phyloP scores from a whole-genome alignment of 2,113 vertebrate species.

The Thamnophis sirtalis region DNA sequence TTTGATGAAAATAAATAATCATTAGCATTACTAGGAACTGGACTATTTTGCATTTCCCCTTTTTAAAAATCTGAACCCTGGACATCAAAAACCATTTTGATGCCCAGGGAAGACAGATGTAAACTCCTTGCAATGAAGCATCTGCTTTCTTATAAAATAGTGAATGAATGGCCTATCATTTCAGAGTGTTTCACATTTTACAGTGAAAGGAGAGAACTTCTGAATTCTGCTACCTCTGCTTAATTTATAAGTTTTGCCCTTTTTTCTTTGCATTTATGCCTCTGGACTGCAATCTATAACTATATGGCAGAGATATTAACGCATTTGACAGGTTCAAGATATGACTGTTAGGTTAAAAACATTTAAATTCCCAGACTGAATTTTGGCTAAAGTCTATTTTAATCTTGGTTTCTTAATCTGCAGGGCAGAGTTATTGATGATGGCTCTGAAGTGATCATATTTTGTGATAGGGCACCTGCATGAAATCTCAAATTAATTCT shows the following conservation, averaged over 20 bases:
- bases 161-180: not conserved
- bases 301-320: not conserved
- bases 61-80: not conserved
- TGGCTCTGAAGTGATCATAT: not conserved
- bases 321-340: not conserved
- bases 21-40: not conserved
- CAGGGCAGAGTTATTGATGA: accelerated
- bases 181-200: not conserved
- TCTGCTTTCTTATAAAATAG: not conserved
- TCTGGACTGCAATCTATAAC: not conserved
- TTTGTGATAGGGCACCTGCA: not conserved
- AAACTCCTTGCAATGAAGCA: not conserved
- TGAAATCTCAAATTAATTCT: not conserved
- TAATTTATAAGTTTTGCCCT: not conserved
- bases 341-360: not conserved
- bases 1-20: not conserved
- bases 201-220: not conserved
- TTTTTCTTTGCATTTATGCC: not conserved
- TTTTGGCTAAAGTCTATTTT: not conserved
- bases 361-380: not conserved
- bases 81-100: not conserved
- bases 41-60: not conserved
- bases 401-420: not conserved
- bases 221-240: not conserved
- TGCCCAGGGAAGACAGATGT: not conserved